Conservation (phyloP, 2,113 vertebrate genomes). For the Sphaerodactylus townsendi region DNA sequence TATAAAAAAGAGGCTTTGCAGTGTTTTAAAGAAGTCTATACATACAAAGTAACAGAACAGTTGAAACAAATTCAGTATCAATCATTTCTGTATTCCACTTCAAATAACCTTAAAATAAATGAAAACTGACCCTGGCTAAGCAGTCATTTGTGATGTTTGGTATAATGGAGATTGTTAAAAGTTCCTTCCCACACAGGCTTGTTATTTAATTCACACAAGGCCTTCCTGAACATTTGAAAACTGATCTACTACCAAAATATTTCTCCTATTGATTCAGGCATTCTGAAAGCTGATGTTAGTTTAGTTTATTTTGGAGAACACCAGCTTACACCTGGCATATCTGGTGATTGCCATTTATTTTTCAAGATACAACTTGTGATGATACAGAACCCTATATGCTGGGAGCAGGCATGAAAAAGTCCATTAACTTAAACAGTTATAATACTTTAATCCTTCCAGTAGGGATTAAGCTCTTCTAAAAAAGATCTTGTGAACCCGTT, state of each 20-base stretch:
- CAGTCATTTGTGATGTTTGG: constrained; percentile 49
- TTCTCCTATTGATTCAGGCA: not conserved
- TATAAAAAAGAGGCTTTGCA: constrained; percentile 51
- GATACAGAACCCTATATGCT: not conserved
- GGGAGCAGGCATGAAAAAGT: not conserved
- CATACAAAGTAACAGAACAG: constrained; percentile 28
- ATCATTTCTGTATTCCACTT: constrained; percentile 33
- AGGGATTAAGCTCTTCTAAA: too few species aligned
- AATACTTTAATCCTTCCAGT: not conserved
- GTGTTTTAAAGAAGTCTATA: constrained; percentile 23
- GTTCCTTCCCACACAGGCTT: constrained; percentile 58
- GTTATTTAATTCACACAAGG: constrained; percentile 50
- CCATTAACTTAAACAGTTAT: not conserved
- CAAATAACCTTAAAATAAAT: constrained; percentile 50
- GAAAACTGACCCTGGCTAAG: constrained; percentile 57
- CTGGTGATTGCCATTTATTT: not conserved
- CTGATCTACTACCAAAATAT: not conserved
- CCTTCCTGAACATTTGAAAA: constrained; percentile 33
- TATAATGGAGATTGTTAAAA: constrained; percentile 53
- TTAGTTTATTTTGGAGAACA: constrained; percentile 6
- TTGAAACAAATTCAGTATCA: constrained; percentile 24
- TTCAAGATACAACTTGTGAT: not conserved
- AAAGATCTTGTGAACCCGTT: not conserved
- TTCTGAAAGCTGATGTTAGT: not conserved
- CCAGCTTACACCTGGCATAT: not conserved